These are phyloP conservation scores for Callopanchax toddi DNA, from an alignment of 2,113 vertebrate genomes.

Conservation along the genomic window DNA sequence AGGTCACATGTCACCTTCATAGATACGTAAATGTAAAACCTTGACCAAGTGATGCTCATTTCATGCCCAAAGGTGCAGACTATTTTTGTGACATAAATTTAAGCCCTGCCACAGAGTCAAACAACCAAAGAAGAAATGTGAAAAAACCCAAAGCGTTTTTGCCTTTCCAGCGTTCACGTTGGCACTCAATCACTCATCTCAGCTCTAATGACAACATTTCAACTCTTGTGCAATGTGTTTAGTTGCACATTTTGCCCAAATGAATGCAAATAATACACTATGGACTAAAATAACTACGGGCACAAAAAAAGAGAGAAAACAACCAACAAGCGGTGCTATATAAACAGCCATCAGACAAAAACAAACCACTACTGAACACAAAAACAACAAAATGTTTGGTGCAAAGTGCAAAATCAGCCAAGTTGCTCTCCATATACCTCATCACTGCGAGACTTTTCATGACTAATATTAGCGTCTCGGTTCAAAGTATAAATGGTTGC, in stretches of 20 bases:
- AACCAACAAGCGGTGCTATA: background rate
- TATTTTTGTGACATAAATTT: background rate
- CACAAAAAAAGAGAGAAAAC: conserved; percentile 17
- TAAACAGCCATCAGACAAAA: conserved; percentile 17
- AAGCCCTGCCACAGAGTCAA: too few species aligned
- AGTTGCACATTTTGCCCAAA: conserved; percentile 4
- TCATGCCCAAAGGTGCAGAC: background rate
- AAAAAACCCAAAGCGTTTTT: too few species aligned
- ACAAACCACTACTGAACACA: conserved; percentile 15
- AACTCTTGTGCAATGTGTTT: background rate
- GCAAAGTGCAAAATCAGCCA: conserved; percentile 20
- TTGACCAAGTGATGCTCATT: background rate
- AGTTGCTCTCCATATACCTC: conserved; percentile 25
- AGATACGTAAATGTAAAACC: background rate
- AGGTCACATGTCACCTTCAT: background rate
- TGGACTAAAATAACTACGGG: conserved; percentile 18
- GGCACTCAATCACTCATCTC: background rate
- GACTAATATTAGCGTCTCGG: conserved; percentile 38
- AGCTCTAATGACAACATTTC: background rate
- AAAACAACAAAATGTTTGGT: conserved; percentile 13
- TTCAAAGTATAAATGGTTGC: conserved; percentile 33
- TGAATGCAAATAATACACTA: conserved; percentile 23
- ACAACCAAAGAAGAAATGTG: background rate
- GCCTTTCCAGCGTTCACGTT: background rate
- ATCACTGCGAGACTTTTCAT: conserved; percentile 27